These are phyloP conservation scores for Rhabdomys dilectus DNA, from an alignment of 2,113 vertebrate species.

Conservation along the genomic window DNA sequence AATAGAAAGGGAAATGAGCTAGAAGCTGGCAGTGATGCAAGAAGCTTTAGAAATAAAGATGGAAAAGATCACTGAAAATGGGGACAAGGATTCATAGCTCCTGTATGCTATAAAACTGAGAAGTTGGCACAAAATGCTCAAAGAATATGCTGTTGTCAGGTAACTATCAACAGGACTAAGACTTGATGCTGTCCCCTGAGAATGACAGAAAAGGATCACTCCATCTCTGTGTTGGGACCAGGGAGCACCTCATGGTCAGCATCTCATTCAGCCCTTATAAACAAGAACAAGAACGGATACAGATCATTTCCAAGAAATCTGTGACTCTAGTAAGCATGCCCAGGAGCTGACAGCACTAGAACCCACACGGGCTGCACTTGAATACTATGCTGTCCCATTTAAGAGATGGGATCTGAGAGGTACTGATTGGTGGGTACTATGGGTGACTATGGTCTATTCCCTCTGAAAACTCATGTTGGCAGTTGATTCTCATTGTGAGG, in stretches of 20 bases:
- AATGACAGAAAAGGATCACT: not conserved
- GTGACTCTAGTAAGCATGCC: not conserved
- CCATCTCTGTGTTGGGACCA: not conserved
- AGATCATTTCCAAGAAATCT: not conserved
- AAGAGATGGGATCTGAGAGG: not conserved
- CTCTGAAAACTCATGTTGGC: not conserved
- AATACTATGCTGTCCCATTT: too few relatives aligned
- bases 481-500: not conserved
- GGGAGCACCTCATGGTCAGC: not conserved
- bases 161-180: too few relatives aligned
- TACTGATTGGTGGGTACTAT: too few relatives aligned
- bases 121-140: not conserved
- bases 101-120: not conserved
- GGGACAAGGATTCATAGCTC: not conserved
- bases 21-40: not conserved
- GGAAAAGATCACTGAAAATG: not conserved
- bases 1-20: not conserved
- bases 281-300: not conserved
- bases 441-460: not conserved
- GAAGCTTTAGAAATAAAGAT: not conserved
- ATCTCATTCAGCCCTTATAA: not conserved
- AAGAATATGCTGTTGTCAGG: not conserved
- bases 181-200: not conserved
- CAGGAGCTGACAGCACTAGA: too few relatives aligned
- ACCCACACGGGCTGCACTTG: too few relatives aligned